Conservation (phyloP, 2,113 vertebrate genomes). For the Megaceryle maxima region DNA sequence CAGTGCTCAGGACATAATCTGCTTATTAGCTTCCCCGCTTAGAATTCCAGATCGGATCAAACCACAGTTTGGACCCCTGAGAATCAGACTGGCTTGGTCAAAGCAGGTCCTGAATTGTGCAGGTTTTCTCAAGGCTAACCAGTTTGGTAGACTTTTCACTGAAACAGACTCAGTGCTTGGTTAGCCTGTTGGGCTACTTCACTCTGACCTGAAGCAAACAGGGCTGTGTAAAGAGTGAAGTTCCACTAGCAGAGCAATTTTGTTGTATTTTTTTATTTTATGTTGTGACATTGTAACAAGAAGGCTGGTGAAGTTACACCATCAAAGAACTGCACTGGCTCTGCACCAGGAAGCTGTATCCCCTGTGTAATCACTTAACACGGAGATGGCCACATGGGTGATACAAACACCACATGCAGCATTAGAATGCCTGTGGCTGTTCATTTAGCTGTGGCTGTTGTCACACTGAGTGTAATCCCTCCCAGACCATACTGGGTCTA, state of each 20-base stretch:
- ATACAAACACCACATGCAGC: background rate
- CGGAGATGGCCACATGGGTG: background rate
- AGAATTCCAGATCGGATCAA: slow-evolving; percentile 49
- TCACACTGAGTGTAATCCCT: background rate
- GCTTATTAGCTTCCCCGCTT: slow-evolving; percentile 31
- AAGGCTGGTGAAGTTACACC: background rate
- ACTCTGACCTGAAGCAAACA: background rate
- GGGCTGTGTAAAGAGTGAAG: background rate
- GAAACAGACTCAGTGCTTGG: background rate
- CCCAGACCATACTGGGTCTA: background rate
- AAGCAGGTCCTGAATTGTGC: background rate
- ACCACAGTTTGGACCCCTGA: background rate
- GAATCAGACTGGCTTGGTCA: background rate
- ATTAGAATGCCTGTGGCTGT: background rate
- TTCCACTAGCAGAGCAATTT: background rate
- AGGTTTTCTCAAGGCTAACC: background rate
- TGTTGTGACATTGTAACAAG: background rate
- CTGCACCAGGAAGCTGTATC: background rate
- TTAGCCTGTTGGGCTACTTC: background rate
- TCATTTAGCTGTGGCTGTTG: background rate
- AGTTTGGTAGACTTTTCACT: background rate
- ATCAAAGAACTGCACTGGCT: background rate
- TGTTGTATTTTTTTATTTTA: background rate
- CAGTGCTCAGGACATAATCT: slow-evolving; percentile 28
- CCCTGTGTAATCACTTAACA: background rate